Evolutionary conservation across 2,113 vertebrate genomes (phyloP), one percentile per base, ranked within the genome.

Genomic region (Oreocharis arfaki): DNA sequence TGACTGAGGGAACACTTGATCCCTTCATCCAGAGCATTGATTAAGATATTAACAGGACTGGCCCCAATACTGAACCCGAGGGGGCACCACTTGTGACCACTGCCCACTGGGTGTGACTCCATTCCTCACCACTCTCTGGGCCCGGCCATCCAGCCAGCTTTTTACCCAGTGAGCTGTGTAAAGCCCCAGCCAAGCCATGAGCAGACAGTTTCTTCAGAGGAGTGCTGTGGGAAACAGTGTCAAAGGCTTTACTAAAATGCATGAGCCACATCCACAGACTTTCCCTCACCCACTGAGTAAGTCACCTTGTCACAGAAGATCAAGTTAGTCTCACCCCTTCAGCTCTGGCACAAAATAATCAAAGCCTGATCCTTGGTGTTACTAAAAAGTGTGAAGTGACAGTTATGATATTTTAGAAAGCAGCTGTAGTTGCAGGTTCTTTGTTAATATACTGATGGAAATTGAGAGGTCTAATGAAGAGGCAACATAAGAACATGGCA

Each of bases 61-160:
- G 8, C 0, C 24, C 30, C 18, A 70, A 0, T 4, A 32, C 14
- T 16, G 24, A 89, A 1, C 33, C 35, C 1, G 2, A 5, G 10
- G 11, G 15, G 41, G 2, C 28, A 21, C 10, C 18, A 9, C 53
- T 28, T 20, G 16, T 80, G 61, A 11, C 11, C 0, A 2, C 60
- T 19, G 12, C 6, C 24, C 53, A 4, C 17, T 18, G 28, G 20
- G 6, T 41, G 14, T 21, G 8, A 21, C n/a, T 28, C 19, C 37
- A 19, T 4, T 41, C 13, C 33, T 13, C 26, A 10, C 28, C 7
- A 21, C 23, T 19, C 17, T 30, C 24, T 16, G 30, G 21, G 13
- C 11, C 3, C 0, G 0, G 28, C 7, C 22, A 53, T 4, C 16
- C 57, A 90, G 39, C 1, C 44, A 76, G 19, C 22, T 52, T 63